Base-by-base conservation (phyloP, 2,888 invertebrate species). In the Aproaerema taeniolella region DNA sequence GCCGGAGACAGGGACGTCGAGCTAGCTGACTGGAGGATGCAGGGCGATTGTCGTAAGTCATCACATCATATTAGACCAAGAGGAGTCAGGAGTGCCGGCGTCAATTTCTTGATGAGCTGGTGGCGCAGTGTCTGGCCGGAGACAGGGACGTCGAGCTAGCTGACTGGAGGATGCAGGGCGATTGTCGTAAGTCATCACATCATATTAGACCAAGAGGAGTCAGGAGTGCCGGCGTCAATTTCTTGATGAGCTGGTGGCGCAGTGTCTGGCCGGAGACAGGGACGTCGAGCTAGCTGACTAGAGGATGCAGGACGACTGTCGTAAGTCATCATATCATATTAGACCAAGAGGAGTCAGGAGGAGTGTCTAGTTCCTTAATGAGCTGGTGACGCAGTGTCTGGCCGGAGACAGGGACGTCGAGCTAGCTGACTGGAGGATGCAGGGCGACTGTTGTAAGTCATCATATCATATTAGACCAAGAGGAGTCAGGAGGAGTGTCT, bases 111-210 rank as follows among this genome's bases (percentile, higher is more conserved):
- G 90, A 93, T 55, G 88, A 88, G 48, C 91, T 93, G 55, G 92
- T 93, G 2, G 91, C 91, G 0, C 91, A 93, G 53, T 95, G 95
- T 50, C 80, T 93, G 42, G 89, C 91, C 0, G 85, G 88, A 0
- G 90, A 91, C n/a, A n/a, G n/a, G n/a, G 49, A 85, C 32, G 74
- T 91, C 1, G 91, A 94, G 50, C 59, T 95, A 4, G 87, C 89
- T 1, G 88, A n/a, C n/a, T n/a, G 88, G 94, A 88, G 94, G 54
- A 88, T 90, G 32, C 80, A 88, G 49, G 87, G 91, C 53, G 89
- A 92, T 48, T 95, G 95, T 62, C 91, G 91, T 91, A 67, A 88
- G n/a, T n/a, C n/a, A n/a, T n/a, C n/a, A n/a, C n/a, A n/a, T n/a
- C n/a, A n/a, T n/a, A n/a, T n/a, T n/a, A 90, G 88, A 16, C 9